phyloP scores from a whole-genome alignment of 2,888 invertebrate species.

The Troilus luridus region DNA sequence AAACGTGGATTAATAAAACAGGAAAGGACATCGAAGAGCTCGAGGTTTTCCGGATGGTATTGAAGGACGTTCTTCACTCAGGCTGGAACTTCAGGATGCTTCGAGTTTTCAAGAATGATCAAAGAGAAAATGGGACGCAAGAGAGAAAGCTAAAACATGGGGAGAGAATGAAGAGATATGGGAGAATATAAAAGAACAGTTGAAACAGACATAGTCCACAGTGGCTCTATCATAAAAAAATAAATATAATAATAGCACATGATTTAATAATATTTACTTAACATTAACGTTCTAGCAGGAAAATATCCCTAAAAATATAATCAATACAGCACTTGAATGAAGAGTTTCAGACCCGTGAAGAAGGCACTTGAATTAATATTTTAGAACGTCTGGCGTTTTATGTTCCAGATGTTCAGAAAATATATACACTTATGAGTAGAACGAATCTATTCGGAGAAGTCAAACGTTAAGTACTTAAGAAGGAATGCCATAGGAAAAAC shows the following conservation, averaged over 20 bases:
- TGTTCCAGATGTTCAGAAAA: background rate
- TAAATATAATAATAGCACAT: background rate
- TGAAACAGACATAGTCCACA: too few species aligned
- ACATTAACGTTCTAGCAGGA: background rate
- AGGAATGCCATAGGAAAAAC: background rate
- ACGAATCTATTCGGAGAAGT: background rate
- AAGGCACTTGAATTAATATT: background rate
- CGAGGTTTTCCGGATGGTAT: too few species aligned
- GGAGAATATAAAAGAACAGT: too few species aligned
- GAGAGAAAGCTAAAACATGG: too few species aligned
- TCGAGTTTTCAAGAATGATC: too few species aligned
- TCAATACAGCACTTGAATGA: background rate
- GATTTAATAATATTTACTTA: too few species aligned
- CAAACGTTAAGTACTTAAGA: background rate
- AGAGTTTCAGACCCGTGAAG: background rate
- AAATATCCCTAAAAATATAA: background rate
- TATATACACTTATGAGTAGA: background rate
- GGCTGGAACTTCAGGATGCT: too few species aligned
- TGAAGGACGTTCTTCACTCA: too few species aligned
- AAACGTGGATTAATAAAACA: too few species aligned
- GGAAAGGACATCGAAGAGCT: too few species aligned
- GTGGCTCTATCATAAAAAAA: background rate
- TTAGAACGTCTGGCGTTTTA: background rate
- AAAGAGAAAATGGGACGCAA: too few species aligned
- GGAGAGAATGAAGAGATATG: too few species aligned